Base-by-base conservation (phyloP, 2,888 invertebrate genomes). In the Belgica antarctica region DNA sequence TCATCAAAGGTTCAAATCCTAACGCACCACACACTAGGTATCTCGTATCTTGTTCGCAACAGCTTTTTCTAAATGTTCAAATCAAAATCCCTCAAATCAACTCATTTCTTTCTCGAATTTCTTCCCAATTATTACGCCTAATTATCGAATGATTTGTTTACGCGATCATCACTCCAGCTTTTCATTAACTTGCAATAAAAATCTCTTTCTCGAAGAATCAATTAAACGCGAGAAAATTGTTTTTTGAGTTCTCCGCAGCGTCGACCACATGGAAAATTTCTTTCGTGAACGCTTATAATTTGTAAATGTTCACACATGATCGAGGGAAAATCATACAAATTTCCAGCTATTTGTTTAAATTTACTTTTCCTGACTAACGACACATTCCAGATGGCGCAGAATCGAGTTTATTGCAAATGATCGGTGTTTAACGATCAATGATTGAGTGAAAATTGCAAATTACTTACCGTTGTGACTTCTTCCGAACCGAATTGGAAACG, bases 281-380 rank as follows among this genome's bases (percentile, higher is more conserved):
- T 17, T 2, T 52, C 52, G 52, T 3, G 19, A 52, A n/a, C n/a
- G 52, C 22, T 22, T 17, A 52, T 52, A 19, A 52, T 52, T 52
- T 52, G 52, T 52, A 12, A 15, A 24, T 15, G 25, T 59, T 59
- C 25, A 27, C 25, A 19, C 59, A n/a, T n/a, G 27, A n/a, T 62
- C 19, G 36, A 36, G 25, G n/a, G 27, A 62, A 36, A 62, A 62
- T 34, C 62, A 62, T 62, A 36, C 31, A 62, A 62, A 31, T 62
- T 27, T 59, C 27, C 59, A 59, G 27, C 59, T 46, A 65, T 65
- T 65, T 65, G 65, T 65, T 65, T 65, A 65, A 65, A 65, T 65
- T 46, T 65, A 65, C 65, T 65, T 47, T 65, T 65, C 65, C 65
- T 65, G 63, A 65, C 25, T 65, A 47, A 8, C 19, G 65, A 65